These are phyloP conservation scores for Stenopsyche tienmushanensis DNA, from an alignment of 1,140 invertebrate genomes.

Conservation along the genomic window DNA sequence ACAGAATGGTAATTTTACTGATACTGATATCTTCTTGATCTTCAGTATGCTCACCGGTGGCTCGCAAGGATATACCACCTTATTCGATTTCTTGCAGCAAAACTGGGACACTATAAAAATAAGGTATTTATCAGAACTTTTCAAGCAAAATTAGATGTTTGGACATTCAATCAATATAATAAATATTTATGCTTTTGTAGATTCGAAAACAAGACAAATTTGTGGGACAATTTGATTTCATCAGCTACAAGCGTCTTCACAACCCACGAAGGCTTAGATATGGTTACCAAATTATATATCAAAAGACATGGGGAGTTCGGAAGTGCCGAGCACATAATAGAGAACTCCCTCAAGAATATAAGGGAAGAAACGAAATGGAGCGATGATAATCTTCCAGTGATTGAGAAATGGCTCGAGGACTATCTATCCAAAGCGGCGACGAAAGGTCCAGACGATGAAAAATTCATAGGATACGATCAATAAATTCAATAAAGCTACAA, in stretches of 20 bases:
- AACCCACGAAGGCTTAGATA: constrained; percentile 67
- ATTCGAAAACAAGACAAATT: constrained; percentile 63
- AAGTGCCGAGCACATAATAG: constrained; percentile 65
- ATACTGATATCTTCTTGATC: constrained; percentile 70
- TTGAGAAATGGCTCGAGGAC: constrained; percentile 65
- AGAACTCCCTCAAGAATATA: constrained; percentile 66
- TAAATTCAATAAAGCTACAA: constrained; percentile 7
- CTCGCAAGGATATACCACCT: constrained; percentile 65
- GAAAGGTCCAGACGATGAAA: constrained; percentile 41
- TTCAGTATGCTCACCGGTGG: constrained; percentile 69
- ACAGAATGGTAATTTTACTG: constrained; percentile 67
- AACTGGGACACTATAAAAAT: constrained; percentile 67
- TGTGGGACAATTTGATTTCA: constrained; percentile 72
- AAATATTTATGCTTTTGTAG: constrained; percentile 53
- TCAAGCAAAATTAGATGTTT: background rate
- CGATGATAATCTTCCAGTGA: constrained; percentile 66
- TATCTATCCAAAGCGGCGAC: constrained; percentile 47
- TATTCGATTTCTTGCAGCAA: constrained; percentile 67
- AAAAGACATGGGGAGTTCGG: constrained; percentile 63
- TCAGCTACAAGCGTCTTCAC: constrained; percentile 70
- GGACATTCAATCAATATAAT: constrained; percentile 15
- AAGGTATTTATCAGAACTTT: constrained; percentile 56
- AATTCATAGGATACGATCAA: constrained; percentile 42
- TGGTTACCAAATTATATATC: constrained; percentile 63
- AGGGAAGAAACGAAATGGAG: constrained; percentile 70